Evolutionary conservation across 2,113 vertebrate species (phyloP).

Genomic region (Salminus brasiliensis): DNA sequence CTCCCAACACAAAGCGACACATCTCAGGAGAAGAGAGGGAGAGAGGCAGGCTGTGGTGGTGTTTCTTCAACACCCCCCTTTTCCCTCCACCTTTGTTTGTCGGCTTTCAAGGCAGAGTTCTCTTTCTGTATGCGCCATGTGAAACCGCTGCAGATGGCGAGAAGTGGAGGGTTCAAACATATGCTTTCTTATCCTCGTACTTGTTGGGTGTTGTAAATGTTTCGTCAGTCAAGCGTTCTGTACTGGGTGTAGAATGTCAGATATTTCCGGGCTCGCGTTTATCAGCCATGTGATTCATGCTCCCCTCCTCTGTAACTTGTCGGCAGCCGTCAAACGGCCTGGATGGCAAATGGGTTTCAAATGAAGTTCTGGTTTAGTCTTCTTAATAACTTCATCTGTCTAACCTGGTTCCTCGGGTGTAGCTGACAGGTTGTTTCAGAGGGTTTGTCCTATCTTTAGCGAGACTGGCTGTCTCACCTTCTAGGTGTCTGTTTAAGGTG

Average conservation of each 20-base stretch:
- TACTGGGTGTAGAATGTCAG: conserved; percentile 37
- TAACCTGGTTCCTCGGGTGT: neutral
- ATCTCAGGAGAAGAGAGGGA: conserved; percentile 50
- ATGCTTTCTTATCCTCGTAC: conserved; percentile 16
- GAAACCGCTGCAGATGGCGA: neutral
- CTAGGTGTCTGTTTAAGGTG: neutral
- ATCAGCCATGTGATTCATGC: conserved; percentile 35
- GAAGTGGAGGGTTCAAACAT: conserved; percentile 16
- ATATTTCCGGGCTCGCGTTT: neutral
- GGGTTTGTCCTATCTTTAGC: no score
- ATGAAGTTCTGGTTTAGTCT: conserved; percentile 1
- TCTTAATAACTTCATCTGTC: neutral
- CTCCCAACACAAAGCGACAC: conserved; percentile 60
- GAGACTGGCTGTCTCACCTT: neutral
- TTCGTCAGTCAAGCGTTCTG: conserved; percentile 18
- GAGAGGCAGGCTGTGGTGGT: conserved; percentile 37
- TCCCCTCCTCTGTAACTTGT: conserved; percentile 29
- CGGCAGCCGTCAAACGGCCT: neutral
- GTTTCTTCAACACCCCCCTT: conserved; percentile 24
- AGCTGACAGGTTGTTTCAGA: neutral
- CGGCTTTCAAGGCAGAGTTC: conserved; percentile 36
- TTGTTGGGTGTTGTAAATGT: conserved; percentile 30
- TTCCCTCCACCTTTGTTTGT: conserved; percentile 40
- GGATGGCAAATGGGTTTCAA: neutral
- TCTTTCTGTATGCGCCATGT: conserved; percentile 1